Base-by-base conservation (phyloP, 2,888 invertebrate genomes). In the Entomobrya multifasciata region DNA sequence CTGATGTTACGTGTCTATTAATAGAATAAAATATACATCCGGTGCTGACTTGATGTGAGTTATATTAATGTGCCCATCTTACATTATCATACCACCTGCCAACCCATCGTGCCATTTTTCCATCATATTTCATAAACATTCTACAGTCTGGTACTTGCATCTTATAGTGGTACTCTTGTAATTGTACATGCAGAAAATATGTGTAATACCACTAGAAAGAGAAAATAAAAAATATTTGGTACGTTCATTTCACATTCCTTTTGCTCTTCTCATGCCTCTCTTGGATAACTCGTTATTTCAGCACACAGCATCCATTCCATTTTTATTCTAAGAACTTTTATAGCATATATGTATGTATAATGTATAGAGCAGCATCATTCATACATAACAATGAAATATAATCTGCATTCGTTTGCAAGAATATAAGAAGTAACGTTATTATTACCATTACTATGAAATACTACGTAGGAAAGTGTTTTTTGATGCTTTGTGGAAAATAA, bases 21-120 rank as follows among this genome's bases (percentile, higher is more conserved):
- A 72, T 80, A 86, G 79, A 79, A 80, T 74, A 86, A 65, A 49
- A 77, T 78, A 74, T 25, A 86, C 74, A 74, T 80, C 86, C 86
- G 80, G 79, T 65, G 62, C 78, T 72, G 79, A 79, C 70, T 85
- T 47, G 65, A 74, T 62, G 62, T 86, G 86, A 86, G 86, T 86
- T 80, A 65, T 80, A 86, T 86, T 86, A 86, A 86, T 86, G 86
- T 41, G 44, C 65, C 36, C 47, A 20, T 49, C 27, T 52, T 60
- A 70, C 80, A 86, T 86, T 86, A 86, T 79, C 79, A 80, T 86
- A 86, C 74, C 79, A 86, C 86, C 86, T 86, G 85, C 86, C 80
- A 74, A 55, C 86, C 80, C 74, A 79, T 57, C 84, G 67, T 67
- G 60, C 57, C 72, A 79, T 78, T 70, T 60, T n/a, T 55, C 25